Percentiles rank a stretch among this genome's conserved stretches.
Evolutionary conservation across 1,140 invertebrate genomes (phyloP).

Genomic region (Dendroctonus ponderosae): DNA sequence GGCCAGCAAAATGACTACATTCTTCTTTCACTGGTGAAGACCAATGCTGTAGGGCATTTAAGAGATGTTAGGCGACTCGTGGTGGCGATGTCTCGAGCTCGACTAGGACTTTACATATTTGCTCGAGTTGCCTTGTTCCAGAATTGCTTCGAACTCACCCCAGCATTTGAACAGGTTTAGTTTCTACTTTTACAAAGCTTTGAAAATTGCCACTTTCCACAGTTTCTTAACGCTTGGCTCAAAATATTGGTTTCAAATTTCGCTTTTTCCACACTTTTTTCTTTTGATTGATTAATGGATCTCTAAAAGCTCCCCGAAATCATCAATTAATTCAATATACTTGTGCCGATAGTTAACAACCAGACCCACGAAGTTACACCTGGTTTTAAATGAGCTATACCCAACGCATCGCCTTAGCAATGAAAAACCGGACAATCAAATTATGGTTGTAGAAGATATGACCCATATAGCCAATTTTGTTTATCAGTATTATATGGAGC

Average conservation of each 20-base stretch:
- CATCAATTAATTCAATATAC: conserved; percentile 12
- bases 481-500: conserved; percentile 83
- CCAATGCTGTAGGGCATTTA: conserved; percentile 94
- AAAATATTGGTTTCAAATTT: too few species aligned
- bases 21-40: conserved; percentile 91
- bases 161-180: conserved; percentile 85
- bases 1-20: conserved; percentile 99
- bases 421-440: conserved; percentile 44
- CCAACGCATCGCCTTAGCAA: conserved; percentile 63
- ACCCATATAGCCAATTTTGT: conserved; percentile 91
- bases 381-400: conserved; percentile 77
- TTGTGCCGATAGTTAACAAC: conserved; percentile 53
- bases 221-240: too few species aligned
- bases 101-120: conserved; percentile 97
- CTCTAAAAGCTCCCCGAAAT: background rate
- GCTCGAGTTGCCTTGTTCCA: conserved; percentile 88
- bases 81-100: conserved; percentile 96
- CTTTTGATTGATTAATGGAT: too few species aligned
- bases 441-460: conserved; percentile 77
- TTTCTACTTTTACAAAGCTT: background rate
- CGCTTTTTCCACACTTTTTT: too few species aligned
- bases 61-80: conserved; percentile 94
- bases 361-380: conserved; percentile 72
- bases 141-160: conserved; percentile 95
- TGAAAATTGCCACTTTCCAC: too few species aligned